phyloP scores from a whole-genome alignment of 2,888 invertebrate genomes.

The Piscicola geometra region DNA sequence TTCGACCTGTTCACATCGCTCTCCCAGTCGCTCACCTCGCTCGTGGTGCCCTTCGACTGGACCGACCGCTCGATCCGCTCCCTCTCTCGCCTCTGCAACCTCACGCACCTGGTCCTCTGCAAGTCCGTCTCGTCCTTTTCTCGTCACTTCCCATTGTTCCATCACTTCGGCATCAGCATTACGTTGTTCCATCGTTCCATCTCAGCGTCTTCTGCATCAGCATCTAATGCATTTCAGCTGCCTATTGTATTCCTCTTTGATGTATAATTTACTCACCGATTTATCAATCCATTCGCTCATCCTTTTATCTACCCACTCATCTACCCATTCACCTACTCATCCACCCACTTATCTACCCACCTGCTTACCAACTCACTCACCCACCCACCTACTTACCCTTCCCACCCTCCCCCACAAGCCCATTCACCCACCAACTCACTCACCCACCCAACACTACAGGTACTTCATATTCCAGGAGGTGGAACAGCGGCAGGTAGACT shows the following conservation, averaged over 20 bases:
- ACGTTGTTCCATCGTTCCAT: too few relatives aligned
- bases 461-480: conserved; percentile 51
- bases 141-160: neutral
- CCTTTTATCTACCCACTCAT: too few relatives aligned
- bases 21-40: conserved; percentile 48
- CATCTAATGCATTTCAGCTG: too few relatives aligned
- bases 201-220: too few relatives aligned
- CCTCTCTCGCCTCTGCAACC: conserved; percentile 47
- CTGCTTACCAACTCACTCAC: too few relatives aligned
- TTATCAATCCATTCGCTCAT: too few relatives aligned
- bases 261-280: too few relatives aligned
- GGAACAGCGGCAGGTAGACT: conserved; percentile 47
- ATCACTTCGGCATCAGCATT: neutral
- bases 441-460: conserved; percentile 8
- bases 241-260: too few relatives aligned
- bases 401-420: too few relatives aligned
- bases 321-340: too few relatives aligned
- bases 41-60: conserved; percentile 55
- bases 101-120: conserved; percentile 49
- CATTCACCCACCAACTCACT: neutral
- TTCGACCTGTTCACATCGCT: conserved; percentile 50
- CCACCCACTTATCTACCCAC: too few relatives aligned
- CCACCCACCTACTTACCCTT: neutral
- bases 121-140: conserved; percentile 39
- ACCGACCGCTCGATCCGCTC: conserved; percentile 48